These are phyloP conservation scores for Pandemis cinnamomeana DNA, from an alignment of 2,888 invertebrate species.

Conservation along the genomic window DNA sequence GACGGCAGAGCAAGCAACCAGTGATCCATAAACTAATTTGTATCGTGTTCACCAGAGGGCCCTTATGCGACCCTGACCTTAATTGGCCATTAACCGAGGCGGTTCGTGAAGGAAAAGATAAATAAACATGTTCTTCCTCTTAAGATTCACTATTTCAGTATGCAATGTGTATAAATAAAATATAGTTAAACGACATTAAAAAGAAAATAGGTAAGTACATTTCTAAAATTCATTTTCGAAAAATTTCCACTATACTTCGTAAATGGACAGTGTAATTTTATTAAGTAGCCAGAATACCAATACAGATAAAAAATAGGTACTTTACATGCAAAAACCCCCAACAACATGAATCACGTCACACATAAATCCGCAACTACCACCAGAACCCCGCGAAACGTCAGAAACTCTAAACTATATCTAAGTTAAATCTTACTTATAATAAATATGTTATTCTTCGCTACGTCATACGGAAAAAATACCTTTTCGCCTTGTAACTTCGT, in stretches of 20 bases:
- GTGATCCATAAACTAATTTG: slow-evolving; percentile 14
- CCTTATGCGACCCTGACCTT: slow-evolving; percentile 18
- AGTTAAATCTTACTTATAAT: too few species aligned
- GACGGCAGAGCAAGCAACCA: slow-evolving; percentile 1
- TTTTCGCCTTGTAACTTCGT: slow-evolving; percentile 17
- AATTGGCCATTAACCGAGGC: slow-evolving; percentile 13
- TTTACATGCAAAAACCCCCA: too few species aligned
- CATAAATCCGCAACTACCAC: too few species aligned
- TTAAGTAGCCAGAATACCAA: too few species aligned
- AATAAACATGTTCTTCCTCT: slow-evolving; percentile 1
- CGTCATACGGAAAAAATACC: slow-evolving; percentile 12
- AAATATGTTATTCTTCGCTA: background rate
- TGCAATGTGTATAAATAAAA: background rate
- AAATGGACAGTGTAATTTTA: too few species aligned
- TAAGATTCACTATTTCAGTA: background rate
- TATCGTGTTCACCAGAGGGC: background rate
- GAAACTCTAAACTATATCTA: too few species aligned
- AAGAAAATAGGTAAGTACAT: background rate
- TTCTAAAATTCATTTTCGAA: background rate
- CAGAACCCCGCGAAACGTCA: too few species aligned
- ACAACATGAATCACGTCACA: too few species aligned
- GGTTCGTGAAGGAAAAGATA: slow-evolving; percentile 2
- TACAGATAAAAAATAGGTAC: too few species aligned
- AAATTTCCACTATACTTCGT: too few species aligned
- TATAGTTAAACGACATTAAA: background rate